These are phyloP conservation scores for Riptortus pedestris DNA, from an alignment of 1,140 invertebrate genomes.

Conservation along the genomic window DNA sequence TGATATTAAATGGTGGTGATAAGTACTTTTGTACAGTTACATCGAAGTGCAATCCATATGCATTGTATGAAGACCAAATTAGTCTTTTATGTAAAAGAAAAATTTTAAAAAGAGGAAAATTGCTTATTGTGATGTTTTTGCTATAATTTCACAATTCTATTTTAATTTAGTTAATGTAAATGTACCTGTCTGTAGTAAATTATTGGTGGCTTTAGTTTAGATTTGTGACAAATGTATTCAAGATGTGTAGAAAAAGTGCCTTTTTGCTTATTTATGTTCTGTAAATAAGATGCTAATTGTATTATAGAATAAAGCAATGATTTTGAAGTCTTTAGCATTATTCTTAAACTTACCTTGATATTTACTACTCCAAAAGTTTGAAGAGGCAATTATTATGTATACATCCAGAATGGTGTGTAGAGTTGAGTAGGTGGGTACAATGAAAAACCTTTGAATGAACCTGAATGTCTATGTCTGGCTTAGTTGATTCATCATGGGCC, in stretches of 20 bases:
- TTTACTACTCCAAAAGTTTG: no score
- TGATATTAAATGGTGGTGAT: constrained; percentile 19
- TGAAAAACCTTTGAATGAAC: no score
- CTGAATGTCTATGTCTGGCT: no score
- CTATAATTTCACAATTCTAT: constrained; percentile 12
- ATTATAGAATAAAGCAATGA: constrained; percentile 14
- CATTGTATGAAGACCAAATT: constrained; percentile 19
- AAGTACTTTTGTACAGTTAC: constrained; percentile 25
- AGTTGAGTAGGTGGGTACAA: no score
- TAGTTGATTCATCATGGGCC: no score
- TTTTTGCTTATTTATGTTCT: constrained; percentile 27
- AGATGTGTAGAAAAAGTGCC: constrained; percentile 26
- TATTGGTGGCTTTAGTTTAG: constrained; percentile 17
- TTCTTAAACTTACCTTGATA: no score
- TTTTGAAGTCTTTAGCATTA: no score
- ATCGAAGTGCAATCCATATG: constrained; percentile 22
- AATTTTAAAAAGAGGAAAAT: neutral
- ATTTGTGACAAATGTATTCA: neutral
- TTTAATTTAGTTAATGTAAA: constrained; percentile 18
- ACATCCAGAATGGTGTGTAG: no score
- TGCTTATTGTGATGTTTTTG: constrained; percentile 27
- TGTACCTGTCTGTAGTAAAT: constrained; percentile 22
- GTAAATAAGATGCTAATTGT: constrained; percentile 7
- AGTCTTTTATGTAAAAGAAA: neutral
- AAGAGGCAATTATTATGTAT: no score